phyloP scores from a whole-genome alignment of 2,113 vertebrate genomes.

The Anarhynchus alexandrinus region DNA sequence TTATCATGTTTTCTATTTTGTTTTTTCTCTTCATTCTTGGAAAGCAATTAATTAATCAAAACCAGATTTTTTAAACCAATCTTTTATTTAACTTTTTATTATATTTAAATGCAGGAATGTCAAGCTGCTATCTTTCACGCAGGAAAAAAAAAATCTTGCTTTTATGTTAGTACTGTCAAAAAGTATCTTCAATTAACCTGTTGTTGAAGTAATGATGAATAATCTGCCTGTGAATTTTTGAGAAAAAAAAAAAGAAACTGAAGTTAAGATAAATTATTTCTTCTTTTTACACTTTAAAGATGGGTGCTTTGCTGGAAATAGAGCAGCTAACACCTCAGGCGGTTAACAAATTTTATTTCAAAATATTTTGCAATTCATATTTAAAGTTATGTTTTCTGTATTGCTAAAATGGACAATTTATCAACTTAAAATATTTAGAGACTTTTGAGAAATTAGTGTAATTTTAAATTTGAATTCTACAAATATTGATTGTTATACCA shows the following conservation, averaged over 20 bases:
- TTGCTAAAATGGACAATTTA: background rate
- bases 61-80: background rate
- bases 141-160: background rate
- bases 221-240: background rate
- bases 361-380: background rate
- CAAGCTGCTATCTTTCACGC: background rate
- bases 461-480: background rate
- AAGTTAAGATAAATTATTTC: background rate
- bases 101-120: background rate
- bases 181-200: background rate
- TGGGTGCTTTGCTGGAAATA: background rate
- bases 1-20: background rate
- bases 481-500: slow-evolving; percentile 6
- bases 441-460: background rate
- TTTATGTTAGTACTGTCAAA: background rate
- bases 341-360: background rate
- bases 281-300: background rate
- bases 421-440: background rate
- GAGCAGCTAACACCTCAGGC: background rate
- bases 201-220: background rate
- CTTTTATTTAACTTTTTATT: background rate
- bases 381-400: background rate
- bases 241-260: background rate
- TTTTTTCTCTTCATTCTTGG: background rate
- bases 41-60: background rate